Evolutionary conservation across 2,888 invertebrate species (phyloP).

Genomic region (Drosophila testacea): DNA sequence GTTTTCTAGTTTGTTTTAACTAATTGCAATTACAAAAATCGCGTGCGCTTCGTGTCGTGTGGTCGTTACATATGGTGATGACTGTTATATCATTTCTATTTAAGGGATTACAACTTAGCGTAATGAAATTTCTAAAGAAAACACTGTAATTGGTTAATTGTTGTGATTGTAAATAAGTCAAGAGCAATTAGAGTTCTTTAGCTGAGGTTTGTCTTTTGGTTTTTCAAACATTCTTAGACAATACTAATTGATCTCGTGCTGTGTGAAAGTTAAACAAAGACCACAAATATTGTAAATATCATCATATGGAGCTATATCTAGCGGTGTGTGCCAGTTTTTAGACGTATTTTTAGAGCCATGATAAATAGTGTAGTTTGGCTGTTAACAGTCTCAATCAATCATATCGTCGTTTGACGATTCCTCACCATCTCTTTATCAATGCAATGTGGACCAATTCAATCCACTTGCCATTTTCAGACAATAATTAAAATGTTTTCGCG

Average conservation of each 20-base stretch:
- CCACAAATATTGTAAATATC: background rate
- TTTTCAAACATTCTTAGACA: conserved; percentile 17
- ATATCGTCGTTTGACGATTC: conserved; percentile 14
- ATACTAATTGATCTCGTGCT: conserved; percentile 53
- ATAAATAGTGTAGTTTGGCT: conserved; percentile 68
- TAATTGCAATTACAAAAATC: conserved; percentile 45
- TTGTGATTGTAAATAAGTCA: conserved; percentile 3
- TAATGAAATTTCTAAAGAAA: conserved; percentile 24
- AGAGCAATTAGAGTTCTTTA: background rate
- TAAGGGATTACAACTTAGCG: conserved; percentile 15
- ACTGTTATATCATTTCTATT: conserved; percentile 43
- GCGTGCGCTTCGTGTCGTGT: conserved; percentile 42
- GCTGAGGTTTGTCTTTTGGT: background rate
- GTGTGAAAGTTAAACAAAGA: conserved; percentile 62
- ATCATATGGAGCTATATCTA: conserved; percentile 9
- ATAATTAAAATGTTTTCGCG: conserved; percentile 73
- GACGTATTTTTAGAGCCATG: conserved; percentile 38
- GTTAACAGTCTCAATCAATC: conserved; percentile 65
- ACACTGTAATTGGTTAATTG: conserved; percentile 13
- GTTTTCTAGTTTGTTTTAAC: conserved; percentile 32
- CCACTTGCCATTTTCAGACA: conserved; percentile 59
- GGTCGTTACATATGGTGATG: conserved; percentile 27
- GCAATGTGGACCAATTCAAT: conserved; percentile 41
- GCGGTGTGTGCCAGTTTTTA: conserved; percentile 49
- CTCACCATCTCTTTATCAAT: conserved; percentile 31